These are phyloP conservation scores for Bufo gargarizans DNA, from an alignment of 2,113 vertebrate species.

Conservation along the genomic window DNA sequence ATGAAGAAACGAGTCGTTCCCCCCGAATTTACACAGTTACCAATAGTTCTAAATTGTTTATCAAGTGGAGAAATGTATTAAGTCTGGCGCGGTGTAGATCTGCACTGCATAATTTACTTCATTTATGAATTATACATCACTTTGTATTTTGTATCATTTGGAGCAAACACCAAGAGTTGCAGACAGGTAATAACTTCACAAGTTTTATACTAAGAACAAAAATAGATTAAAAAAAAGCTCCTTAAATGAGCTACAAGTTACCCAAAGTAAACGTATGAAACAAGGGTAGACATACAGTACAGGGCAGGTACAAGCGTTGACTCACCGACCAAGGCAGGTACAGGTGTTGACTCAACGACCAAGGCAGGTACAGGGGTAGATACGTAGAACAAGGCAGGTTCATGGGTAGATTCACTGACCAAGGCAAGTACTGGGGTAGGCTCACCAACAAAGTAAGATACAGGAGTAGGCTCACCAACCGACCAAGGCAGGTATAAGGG, in stretches of 20 bases:
- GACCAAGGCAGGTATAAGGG: too few species aligned
- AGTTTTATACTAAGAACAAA: neutral
- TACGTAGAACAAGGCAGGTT: too few species aligned
- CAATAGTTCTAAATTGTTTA: neutral
- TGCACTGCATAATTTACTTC: conserved; percentile 16
- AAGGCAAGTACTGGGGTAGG: too few species aligned
- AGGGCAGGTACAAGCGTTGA: too few species aligned
- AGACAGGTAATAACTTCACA: conserved; percentile 26
- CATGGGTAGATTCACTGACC: too few species aligned
- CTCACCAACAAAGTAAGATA: too few species aligned
- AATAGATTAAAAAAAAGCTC: neutral
- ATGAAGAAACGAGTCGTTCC: neutral
- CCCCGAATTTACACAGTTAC: neutral
- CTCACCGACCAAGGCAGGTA: too few species aligned
- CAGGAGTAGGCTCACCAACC: too few species aligned
- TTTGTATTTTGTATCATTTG: neutral
- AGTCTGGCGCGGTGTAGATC: neutral
- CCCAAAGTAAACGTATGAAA: too few species aligned
- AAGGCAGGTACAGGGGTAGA: too few species aligned
- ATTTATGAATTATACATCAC: conserved; percentile 36
- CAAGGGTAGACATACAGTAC: too few species aligned
- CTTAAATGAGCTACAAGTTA: neutral
- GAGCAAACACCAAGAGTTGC: neutral
- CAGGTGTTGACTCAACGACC: too few species aligned
- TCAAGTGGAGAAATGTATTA: conserved; percentile 2